Percentiles rank a stretch among this genome's conserved stretches.
phyloP scores from a whole-genome alignment of 2,888 invertebrate genomes.

The Cheilosia scutellata region DNA sequence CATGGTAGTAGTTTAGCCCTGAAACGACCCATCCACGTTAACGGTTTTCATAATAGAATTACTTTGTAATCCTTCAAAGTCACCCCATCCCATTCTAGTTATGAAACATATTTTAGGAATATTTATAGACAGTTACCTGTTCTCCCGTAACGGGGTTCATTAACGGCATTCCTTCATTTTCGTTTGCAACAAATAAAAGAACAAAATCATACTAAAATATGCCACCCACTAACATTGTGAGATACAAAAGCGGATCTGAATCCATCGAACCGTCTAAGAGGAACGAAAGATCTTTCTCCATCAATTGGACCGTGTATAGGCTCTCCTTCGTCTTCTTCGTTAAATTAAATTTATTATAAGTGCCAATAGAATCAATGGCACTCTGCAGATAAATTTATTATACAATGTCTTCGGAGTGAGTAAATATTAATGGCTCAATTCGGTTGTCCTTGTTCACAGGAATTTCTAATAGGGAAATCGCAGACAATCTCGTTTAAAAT shows the following conservation, averaged over 20 bases:
- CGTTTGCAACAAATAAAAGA: not conserved
- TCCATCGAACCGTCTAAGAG: conserved; percentile 11
- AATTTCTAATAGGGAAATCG: conserved; percentile 7
- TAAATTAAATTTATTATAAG: conserved; percentile 57
- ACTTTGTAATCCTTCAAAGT: conserved; percentile 7
- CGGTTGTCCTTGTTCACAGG: conserved; percentile 16
- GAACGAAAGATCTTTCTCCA: conserved; percentile 1
- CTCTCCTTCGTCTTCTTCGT: conserved; percentile 14
- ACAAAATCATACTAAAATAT: conserved; percentile 4
- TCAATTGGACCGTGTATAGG: conserved; percentile 11
- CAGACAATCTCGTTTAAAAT: not conserved
- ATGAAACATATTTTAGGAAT: not conserved
- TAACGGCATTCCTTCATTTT: not conserved
- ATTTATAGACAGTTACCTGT: not conserved
- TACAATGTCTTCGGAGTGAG: conserved; percentile 35
- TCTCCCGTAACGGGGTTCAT: not conserved
- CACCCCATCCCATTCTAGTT: not conserved
- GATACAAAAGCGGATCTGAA: conserved; percentile 14
- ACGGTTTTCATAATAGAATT: not conserved
- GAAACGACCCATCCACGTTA: no score
- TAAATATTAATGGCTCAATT: conserved; percentile 45
- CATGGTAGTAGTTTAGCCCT: no score
- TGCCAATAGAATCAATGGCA: conserved; percentile 62
- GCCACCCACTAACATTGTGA: conserved; percentile 5
- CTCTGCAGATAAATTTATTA: conserved; percentile 70